Conservation (phyloP, 1,140 invertebrate species). For the Drosophila athabasca region DNA sequence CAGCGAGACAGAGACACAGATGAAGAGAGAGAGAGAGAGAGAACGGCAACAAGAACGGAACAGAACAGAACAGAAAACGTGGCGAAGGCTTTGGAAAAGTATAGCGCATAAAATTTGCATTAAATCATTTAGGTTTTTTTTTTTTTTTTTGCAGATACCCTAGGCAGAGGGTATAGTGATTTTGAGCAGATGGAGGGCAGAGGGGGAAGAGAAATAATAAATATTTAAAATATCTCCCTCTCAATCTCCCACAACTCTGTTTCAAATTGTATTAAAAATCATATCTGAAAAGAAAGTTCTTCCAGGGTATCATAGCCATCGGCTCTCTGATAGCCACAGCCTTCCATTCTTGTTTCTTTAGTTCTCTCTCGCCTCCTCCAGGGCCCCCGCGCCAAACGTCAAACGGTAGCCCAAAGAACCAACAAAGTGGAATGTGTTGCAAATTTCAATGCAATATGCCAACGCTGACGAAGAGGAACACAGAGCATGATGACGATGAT, state of each 20-base stretch:
- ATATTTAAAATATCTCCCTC: too few relatives aligned
- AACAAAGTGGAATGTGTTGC: slow-evolving; percentile 75
- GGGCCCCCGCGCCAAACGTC: slow-evolving; percentile 53
- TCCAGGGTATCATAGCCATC: too few relatives aligned
- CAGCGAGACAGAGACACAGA: slow-evolving; percentile 12
- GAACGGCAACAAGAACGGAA: slow-evolving; percentile 12
- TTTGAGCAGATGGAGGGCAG: too few relatives aligned
- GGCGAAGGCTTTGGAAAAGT: slow-evolving; percentile 48
- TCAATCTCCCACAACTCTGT: too few relatives aligned
- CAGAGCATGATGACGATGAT: slow-evolving; percentile 15
- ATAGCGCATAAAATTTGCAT: slow-evolving; percentile 78
- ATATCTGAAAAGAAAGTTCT: too few relatives aligned
- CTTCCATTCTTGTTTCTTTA: slow-evolving; percentile 6
- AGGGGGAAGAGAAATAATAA: too few relatives aligned
- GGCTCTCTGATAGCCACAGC: too few relatives aligned
- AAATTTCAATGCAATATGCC: slow-evolving; percentile 78
- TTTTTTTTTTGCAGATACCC: slow-evolving; percentile 8
- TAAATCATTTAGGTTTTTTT: slow-evolving; percentile 67
- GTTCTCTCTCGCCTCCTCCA: slow-evolving; percentile 2
- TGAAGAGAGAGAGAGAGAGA: neutral
- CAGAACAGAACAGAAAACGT: neutral
- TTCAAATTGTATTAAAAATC: too few relatives aligned
- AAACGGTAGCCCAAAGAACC: slow-evolving; percentile 74
- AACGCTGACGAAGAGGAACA: slow-evolving; percentile 26
- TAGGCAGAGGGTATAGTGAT: too few relatives aligned